phyloP scores from a whole-genome alignment of 2,797 vertebrate genomes.

The Gymnothorax javanicus region DNA sequence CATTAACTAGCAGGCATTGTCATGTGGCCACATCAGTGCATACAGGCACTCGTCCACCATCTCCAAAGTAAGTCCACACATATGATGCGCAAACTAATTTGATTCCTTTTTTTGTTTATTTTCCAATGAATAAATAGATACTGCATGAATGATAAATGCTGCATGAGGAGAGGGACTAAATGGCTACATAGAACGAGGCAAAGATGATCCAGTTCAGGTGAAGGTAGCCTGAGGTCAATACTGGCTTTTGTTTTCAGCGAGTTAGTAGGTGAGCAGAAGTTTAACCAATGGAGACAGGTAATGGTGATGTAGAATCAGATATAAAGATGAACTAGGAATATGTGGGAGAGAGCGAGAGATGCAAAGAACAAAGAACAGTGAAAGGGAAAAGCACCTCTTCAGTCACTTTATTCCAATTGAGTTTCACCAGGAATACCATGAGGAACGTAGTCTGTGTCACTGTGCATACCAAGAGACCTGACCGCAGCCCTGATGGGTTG shows the following conservation, averaged over 20 bases:
- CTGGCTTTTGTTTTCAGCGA: neutral
- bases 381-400: slow-evolving; percentile 72
- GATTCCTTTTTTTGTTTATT: neutral
- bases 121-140: too few species aligned
- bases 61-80: neutral
- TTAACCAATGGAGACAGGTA: too few species aligned
- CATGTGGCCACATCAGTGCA: neutral
- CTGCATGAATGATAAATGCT: too few species aligned
- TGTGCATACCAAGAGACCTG: slow-evolving; percentile 73
- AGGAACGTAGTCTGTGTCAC: slow-evolving; percentile 74
- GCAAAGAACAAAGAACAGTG: neutral
- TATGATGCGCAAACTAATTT: neutral
- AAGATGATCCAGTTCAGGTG: neutral
- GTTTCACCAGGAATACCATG: slow-evolving; percentile 67
- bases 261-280: too few species aligned
- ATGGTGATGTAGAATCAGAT: neutral
- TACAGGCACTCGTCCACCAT: neutral
- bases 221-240: neutral
- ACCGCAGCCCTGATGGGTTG: slow-evolving; percentile 77
- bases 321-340: neutral
- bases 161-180: neutral
- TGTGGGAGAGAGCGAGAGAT: neutral
- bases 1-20: neutral
- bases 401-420: slow-evolving; percentile 81
- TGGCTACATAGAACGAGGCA: neutral